These are phyloP conservation scores for Anabacerthia variegaticeps DNA, from an alignment of 2,797 vertebrate genomes.

Conservation along the genomic window DNA sequence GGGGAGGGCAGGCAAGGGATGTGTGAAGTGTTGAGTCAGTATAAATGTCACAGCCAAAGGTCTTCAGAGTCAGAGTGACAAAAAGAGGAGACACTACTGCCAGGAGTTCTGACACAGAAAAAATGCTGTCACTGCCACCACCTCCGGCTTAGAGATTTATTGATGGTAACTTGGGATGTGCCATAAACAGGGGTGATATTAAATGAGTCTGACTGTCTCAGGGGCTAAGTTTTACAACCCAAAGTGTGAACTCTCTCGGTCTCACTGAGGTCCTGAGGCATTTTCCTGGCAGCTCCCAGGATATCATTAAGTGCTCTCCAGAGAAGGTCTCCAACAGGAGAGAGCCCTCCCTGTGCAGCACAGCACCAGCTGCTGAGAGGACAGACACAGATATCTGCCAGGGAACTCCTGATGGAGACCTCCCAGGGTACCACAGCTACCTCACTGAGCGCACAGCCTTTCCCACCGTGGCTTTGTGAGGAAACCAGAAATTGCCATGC, in stretches of 20 bases:
- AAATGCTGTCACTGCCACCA: slow-evolving; percentile 49
- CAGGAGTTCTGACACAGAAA: slow-evolving; percentile 45
- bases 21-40: slow-evolving; percentile 34
- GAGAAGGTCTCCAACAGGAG: not conserved
- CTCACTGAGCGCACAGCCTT: not conserved
- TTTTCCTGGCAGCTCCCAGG: not conserved
- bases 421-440: not conserved
- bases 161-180: slow-evolving; percentile 61
- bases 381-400: not conserved
- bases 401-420: not conserved
- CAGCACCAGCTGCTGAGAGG: not conserved
- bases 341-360: not conserved
- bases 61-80: slow-evolving; percentile 51
- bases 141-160: slow-evolving; percentile 54
- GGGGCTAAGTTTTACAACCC: slow-evolving; percentile 16
- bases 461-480: not conserved
- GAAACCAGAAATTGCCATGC: not conserved
- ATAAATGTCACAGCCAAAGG: slow-evolving; percentile 34
- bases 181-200: slow-evolving; percentile 51
- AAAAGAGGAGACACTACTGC: slow-evolving; percentile 25
- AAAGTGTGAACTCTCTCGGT: not conserved
- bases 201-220: slow-evolving; percentile 36
- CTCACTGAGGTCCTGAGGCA: not conserved
- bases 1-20: not conserved
- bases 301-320: not conserved